Evolutionary conservation across 2,888 invertebrate species (phyloP).

Genomic region (Automeris io): DNA sequence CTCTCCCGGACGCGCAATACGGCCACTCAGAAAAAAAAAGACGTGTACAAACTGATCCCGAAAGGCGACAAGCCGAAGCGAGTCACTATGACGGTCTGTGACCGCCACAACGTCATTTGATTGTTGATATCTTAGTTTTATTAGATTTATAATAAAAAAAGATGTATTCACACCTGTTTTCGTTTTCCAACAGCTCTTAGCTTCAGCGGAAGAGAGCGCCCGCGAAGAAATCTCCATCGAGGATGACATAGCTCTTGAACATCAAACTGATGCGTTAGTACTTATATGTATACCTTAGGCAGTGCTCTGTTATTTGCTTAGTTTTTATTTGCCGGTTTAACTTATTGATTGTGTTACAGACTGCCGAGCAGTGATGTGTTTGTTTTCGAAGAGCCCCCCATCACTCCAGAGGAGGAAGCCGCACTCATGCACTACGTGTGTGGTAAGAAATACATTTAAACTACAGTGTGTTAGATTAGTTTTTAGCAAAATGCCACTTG

Average conservation of each 20-base stretch:
- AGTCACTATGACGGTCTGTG: too few species aligned
- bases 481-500: too few species aligned
- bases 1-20: too few species aligned
- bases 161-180: too few species aligned
- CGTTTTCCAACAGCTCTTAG: conserved; percentile 40
- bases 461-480: too few species aligned
- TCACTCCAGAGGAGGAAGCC: conserved; percentile 61
- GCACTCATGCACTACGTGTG: conserved; percentile 57
- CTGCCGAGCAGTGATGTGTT: conserved; percentile 32
- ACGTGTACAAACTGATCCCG: too few species aligned
- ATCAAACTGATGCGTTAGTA: conserved; percentile 4
- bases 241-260: conserved; percentile 24
- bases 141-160: too few species aligned
- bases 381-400: conserved; percentile 40
- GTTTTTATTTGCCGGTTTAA: background rate
- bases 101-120: too few species aligned
- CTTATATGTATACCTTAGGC: background rate
- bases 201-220: conserved; percentile 52
- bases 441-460: conserved; percentile 39
- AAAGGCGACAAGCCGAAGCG: too few species aligned
- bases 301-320: background rate
- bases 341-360: conserved; percentile 20
- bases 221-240: conserved; percentile 39
- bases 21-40: too few species aligned
- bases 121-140: too few species aligned